These are phyloP conservation scores for Mizuhopecten yessoensis DNA, from an alignment of 1,140 invertebrate genomes.

Conservation along the genomic window DNA sequence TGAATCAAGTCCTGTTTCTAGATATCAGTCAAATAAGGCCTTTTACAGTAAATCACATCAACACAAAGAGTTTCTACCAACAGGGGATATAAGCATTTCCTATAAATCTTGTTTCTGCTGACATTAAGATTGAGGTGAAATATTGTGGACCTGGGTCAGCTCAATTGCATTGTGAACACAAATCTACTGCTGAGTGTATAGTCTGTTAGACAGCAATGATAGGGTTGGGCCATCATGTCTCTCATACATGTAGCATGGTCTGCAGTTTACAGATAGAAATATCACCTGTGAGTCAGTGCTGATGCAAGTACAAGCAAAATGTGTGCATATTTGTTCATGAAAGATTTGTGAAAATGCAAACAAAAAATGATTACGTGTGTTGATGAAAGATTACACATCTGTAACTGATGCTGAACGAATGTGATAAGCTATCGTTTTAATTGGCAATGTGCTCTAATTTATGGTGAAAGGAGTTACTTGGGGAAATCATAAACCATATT, in stretches of 20 bases:
- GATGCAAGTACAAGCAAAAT: background rate
- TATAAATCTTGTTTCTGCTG: background rate
- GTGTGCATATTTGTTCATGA: background rate
- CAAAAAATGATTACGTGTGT: background rate
- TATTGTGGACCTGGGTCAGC: background rate
- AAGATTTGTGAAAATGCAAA: background rate
- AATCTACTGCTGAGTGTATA: background rate
- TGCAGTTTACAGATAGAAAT: background rate
- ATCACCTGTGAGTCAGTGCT: background rate
- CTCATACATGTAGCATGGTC: background rate
- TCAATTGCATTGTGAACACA: background rate
- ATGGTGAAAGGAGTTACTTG: background rate
- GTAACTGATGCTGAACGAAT: background rate
- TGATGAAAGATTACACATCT: slow-evolving; percentile 32
- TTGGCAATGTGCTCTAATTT: slow-evolving; percentile 2
- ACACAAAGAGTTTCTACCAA: background rate
- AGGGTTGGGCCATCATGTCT: background rate
- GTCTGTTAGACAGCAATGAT: too few species aligned
- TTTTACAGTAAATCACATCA: background rate
- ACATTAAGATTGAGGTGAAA: background rate
- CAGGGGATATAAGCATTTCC: background rate
- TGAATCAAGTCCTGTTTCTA: background rate
- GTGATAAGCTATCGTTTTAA: slow-evolving; percentile 12
- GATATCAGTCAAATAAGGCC: background rate
- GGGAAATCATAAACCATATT: background rate